Conservation (phyloP, 2,888 invertebrate genomes). For the Scelioninae gen. 1 region DNA sequence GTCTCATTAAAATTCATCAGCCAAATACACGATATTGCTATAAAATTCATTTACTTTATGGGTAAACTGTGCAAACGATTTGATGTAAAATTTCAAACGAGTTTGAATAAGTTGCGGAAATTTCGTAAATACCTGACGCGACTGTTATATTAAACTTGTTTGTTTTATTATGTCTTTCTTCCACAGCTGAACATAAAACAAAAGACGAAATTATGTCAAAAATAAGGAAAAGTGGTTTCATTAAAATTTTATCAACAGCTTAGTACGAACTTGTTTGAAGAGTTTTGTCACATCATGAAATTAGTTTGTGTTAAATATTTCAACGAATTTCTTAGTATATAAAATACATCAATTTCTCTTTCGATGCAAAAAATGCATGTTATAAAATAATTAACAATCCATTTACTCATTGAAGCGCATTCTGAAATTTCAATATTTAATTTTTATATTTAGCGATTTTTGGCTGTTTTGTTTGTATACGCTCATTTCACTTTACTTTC, state of each 20-base stretch:
- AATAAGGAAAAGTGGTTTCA: conserved; percentile 35
- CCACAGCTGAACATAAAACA: conserved; percentile 25
- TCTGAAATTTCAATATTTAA: too few species aligned
- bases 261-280: conserved; percentile 11
- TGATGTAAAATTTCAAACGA: conserved; percentile 14
- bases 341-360: not conserved
- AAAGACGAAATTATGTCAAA: conserved; percentile 13
- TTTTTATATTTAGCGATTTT: too few species aligned
- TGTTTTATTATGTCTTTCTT: conserved; percentile 24
- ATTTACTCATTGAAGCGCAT: too few species aligned
- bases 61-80: conserved; percentile 30
- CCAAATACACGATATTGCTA: too few species aligned
- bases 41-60: not conserved
- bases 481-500: not conserved
- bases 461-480: too few species aligned
- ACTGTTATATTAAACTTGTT: too few species aligned
- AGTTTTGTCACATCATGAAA: conserved; percentile 13
- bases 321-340: not conserved
- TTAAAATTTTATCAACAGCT: conserved; percentile 19
- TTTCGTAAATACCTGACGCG: conserved; percentile 20
- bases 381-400: too few species aligned
- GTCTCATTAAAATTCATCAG: too few species aligned
- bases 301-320: conserved; percentile 8
- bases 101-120: conserved; percentile 22
- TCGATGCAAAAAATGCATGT: too few species aligned